A percentile compares a stretch with the other conserved stretches of the same genome.
Evolutionary conservation across 2,113 vertebrate genomes (phyloP).

Genomic region (Aldabrachelys gigantea): DNA sequence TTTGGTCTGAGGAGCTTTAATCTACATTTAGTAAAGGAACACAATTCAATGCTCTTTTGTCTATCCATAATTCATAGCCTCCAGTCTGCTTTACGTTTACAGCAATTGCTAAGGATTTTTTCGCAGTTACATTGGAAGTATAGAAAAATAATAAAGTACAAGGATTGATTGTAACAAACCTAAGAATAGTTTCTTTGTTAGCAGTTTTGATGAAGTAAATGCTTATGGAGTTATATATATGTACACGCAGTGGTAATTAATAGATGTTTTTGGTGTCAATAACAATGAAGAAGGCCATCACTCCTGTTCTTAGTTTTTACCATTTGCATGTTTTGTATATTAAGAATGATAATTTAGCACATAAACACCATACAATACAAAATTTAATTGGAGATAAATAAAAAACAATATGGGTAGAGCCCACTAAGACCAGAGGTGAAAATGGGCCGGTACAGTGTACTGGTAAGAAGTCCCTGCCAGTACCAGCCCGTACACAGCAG

Average conservation of each 20-base stretch:
- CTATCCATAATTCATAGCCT: constrained; percentile 49
- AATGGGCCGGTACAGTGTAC: too few relatives aligned
- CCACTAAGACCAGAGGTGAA: not conserved
- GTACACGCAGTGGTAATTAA: not conserved
- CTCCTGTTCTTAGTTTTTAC: not conserved
- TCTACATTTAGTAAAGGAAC: constrained; percentile 56
- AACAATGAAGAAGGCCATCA: not conserved
- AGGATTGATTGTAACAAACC: constrained; percentile 23
- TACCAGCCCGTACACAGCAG: too few relatives aligned
- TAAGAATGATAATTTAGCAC: not conserved
- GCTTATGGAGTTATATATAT: not conserved
- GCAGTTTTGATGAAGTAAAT: not conserved
- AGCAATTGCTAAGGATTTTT: not conserved
- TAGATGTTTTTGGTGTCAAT: not conserved
- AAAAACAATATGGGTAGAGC: not conserved
- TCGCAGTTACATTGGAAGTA: not conserved
- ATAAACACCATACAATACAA: not conserved
- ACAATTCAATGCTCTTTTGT: constrained; percentile 19
- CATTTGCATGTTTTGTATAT: not conserved
- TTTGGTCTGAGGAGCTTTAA: constrained; percentile 43
- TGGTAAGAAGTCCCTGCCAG: too few relatives aligned
- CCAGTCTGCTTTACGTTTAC: constrained; percentile 20
- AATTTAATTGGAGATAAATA: not conserved
- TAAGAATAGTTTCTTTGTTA: not conserved
- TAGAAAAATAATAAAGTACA: not conserved